These are phyloP conservation scores for Callipepla squamata DNA, from an alignment of 2,113 vertebrate species.

Conservation along the genomic window DNA sequence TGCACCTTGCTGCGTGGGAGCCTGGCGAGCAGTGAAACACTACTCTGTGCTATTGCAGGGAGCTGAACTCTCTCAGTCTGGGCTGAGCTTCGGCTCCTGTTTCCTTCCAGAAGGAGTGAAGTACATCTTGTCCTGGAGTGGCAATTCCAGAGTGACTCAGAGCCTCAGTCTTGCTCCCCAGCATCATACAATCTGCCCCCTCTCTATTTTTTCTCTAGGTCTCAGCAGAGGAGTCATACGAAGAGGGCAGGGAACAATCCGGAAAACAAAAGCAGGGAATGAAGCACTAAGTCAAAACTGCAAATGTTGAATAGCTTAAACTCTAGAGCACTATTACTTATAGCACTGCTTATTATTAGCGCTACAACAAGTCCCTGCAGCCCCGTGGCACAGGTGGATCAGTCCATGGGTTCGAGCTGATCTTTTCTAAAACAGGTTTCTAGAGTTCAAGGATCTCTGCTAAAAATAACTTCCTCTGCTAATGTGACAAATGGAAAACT, in stretches of 20 bases:
- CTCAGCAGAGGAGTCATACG: not conserved
- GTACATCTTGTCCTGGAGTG: not conserved
- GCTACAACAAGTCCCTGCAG: rapidly evolving
- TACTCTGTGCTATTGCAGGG: not conserved
- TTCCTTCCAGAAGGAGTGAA: not conserved
- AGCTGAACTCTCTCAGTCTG: not conserved
- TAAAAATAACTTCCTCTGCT: slow-evolving; percentile 51
- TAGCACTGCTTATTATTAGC: not conserved
- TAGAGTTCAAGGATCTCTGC: slow-evolving; percentile 33
- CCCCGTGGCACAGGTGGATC: not conserved
- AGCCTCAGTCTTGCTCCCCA: not conserved
- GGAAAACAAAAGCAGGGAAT: not conserved
- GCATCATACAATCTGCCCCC: not conserved
- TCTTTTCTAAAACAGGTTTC: not conserved
- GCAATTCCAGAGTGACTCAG: slow-evolving; percentile 20
- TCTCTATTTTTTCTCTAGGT: not conserved
- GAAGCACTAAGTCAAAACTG: not conserved
- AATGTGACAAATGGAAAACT: not conserved
- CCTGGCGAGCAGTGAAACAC: not conserved
- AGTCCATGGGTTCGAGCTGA: not conserved
- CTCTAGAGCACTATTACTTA: not conserved
- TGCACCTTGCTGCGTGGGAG: not conserved
- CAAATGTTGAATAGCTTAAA: rapidly evolving
- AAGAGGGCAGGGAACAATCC: not conserved
- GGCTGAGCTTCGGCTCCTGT: not conserved